Conservation (phyloP, 2,113 vertebrate species). For the Caloenas nicobarica region DNA sequence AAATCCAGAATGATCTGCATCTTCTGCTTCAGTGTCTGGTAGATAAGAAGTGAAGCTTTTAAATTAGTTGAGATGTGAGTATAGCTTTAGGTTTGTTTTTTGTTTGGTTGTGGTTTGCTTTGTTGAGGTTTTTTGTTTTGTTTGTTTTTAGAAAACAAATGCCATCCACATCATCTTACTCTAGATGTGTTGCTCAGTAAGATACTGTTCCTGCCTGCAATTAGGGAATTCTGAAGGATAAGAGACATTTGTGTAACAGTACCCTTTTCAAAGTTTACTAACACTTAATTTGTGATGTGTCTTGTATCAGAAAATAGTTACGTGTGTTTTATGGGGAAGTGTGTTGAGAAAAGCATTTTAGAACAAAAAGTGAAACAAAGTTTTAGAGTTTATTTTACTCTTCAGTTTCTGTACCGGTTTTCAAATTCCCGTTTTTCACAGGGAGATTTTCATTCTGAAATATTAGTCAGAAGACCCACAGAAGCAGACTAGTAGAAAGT, state of each 20-base stretch:
- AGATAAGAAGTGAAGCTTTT: not conserved
- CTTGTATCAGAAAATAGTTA: not conserved
- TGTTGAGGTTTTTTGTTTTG: not conserved
- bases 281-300: not conserved
- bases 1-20: not conserved
- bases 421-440: not conserved
- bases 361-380: not conserved
- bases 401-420: not conserved
- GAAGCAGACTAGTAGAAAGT: not conserved
- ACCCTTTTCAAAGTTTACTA: not conserved
- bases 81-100: not conserved
- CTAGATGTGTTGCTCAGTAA: not conserved
- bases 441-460: not conserved
- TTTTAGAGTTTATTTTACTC: not conserved
- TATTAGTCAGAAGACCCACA: not conserved
- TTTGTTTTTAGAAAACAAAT: not conserved
- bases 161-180: not conserved
- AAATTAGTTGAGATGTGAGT: not conserved
- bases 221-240: not conserved
- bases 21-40: not conserved
- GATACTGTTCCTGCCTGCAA: accelerated
- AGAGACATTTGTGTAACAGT: not conserved
- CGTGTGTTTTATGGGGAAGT: not conserved
- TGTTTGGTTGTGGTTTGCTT: not conserved
- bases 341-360: not conserved